Percentiles rank a stretch among this genome's conserved stretches.
These are phyloP conservation scores for Pelochelys cantorii DNA, from an alignment of 2,797 vertebrate genomes.

Conservation along the genomic window DNA sequence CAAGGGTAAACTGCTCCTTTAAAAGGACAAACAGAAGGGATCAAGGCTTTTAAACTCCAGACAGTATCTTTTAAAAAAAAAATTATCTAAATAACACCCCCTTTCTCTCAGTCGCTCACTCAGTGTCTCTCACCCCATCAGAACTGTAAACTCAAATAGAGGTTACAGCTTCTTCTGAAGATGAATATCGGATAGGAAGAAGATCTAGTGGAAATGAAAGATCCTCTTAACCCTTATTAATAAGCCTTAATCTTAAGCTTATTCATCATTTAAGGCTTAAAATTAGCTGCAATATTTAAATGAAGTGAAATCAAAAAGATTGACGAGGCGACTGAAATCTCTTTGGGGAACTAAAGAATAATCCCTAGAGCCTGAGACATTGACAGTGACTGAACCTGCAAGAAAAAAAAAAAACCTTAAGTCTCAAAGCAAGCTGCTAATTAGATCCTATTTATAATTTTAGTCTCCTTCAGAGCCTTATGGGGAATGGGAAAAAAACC, in stretches of 20 bases:
- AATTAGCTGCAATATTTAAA: conserved; percentile 54
- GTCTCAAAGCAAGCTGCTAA: conserved; percentile 49
- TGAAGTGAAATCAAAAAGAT: conserved; percentile 35
- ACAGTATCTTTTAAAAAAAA: background rate
- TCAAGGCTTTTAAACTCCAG: background rate
- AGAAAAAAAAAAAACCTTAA: conserved; percentile 44
- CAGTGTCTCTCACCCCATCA: background rate
- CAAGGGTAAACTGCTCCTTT: background rate
- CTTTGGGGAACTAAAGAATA: conserved; percentile 39
- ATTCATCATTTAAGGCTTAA: conserved; percentile 29
- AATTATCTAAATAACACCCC: too few species aligned
- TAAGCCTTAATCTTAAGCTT: background rate
- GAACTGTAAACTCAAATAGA: background rate
- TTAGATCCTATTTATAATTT: conserved; percentile 52
- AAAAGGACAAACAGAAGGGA: conserved; percentile 15
- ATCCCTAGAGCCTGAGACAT: conserved; percentile 50
- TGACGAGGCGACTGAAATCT: conserved; percentile 12
- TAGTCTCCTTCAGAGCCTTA: conserved; percentile 41
- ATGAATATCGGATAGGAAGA: background rate
- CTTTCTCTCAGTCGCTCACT: background rate
- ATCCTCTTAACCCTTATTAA: conserved; percentile 10
- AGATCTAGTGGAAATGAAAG: background rate
- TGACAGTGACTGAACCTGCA: conserved; percentile 34
- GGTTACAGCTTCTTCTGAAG: conserved; percentile 1
- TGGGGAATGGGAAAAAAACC: background rate